Evolutionary conservation across 53 echinoderm and acorn worm species (phyloP).

Genomic region (Mesocentrotus franciscanus): DNA sequence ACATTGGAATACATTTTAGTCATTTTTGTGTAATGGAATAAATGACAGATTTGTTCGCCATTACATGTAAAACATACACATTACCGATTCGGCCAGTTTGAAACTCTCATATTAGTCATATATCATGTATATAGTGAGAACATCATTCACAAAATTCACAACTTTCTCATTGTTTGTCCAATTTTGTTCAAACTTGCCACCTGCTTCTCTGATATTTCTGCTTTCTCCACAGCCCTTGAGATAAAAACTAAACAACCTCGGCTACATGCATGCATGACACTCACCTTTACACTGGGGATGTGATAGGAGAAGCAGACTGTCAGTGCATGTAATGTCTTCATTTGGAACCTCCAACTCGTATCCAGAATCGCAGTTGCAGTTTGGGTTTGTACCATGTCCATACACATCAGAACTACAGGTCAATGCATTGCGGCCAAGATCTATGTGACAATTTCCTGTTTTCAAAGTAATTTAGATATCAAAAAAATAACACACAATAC

Average conservation of each 20-base stretch:
- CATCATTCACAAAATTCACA: too few relatives aligned
- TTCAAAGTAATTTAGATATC: not conserved
- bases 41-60: too few relatives aligned
- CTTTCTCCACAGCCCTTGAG: too few relatives aligned
- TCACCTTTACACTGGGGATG: conserved; percentile 65
- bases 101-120: too few relatives aligned
- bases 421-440: not conserved
- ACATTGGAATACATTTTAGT: not conserved
- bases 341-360: conserved; percentile 48
- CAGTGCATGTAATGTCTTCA: conserved; percentile 31
- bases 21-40: too few relatives aligned
- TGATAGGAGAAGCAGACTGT: conserved; percentile 7
- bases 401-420: conserved; percentile 15
- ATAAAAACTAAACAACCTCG: too few relatives aligned
- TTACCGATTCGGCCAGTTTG: too few relatives aligned
- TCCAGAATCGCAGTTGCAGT: conserved; percentile 30
- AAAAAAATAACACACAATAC: not conserved
- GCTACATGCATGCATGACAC: not conserved
- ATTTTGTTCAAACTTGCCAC: too few relatives aligned
- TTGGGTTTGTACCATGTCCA: not conserved
- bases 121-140: too few relatives aligned
- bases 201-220: too few relatives aligned
- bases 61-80: too few relatives aligned
- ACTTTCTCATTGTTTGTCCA: too few relatives aligned
- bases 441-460: conserved; percentile 56